A percentile compares a stretch with the other conserved stretches of the same genome.
These are phyloP conservation scores for Pristionchus maxplancki DNA, from an alignment of 2,888 invertebrate genomes.

Conservation along the genomic window DNA sequence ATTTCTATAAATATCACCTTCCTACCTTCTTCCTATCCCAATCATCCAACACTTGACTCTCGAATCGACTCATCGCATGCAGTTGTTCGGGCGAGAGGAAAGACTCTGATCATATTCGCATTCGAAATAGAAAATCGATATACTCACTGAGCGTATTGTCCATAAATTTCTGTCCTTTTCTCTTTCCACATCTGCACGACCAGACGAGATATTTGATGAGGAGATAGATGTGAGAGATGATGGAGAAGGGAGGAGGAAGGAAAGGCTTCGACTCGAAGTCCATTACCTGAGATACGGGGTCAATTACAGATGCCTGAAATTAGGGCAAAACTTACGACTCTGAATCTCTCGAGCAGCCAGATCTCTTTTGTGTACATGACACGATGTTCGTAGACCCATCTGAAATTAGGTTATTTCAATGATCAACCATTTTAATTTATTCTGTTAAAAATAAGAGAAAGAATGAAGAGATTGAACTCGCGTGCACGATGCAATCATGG, in stretches of 20 bases:
- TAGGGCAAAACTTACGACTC: conserved; percentile 81
- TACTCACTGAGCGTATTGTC: conserved; percentile 44
- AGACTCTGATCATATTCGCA: neutral
- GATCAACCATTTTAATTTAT: no score
- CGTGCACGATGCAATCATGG: conserved; percentile 98
- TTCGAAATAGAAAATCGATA: neutral
- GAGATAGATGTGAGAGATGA: conserved; percentile 61
- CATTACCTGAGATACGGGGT: conserved; percentile 84
- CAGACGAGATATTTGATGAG: conserved; percentile 63
- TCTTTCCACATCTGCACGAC: conserved; percentile 65
- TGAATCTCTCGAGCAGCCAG: conserved; percentile 99
- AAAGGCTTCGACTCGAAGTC: conserved; percentile 97
- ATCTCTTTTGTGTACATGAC: conserved; percentile 95
- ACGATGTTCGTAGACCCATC: conserved; percentile 83
- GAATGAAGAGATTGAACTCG: conserved; percentile 70
- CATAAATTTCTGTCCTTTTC: neutral
- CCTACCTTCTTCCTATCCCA: conserved; percentile 20
- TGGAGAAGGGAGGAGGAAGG: conserved; percentile 85
- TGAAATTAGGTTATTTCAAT: conserved; percentile 52
- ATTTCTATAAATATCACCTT: no score
- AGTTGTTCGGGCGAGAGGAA: conserved; percentile 26
- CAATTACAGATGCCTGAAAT: neutral
- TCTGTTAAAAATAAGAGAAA: neutral
- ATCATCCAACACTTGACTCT: conserved; percentile 34
- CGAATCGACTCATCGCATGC: conserved; percentile 16